Conservation (phyloP, 2,888 invertebrate species). For the Cybosia mesomella region DNA sequence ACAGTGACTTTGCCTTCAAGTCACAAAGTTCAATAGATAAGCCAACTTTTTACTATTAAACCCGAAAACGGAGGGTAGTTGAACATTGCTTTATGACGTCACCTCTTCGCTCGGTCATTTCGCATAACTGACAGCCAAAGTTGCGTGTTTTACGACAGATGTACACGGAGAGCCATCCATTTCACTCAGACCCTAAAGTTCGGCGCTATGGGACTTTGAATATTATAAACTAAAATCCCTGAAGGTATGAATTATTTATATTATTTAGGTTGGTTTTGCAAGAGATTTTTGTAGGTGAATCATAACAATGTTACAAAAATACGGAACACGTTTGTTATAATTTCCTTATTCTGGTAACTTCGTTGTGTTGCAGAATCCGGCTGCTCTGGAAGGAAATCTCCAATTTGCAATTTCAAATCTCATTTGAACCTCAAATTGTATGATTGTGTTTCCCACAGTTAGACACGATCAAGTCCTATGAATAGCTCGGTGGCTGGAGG, state of each 20-base stretch:
- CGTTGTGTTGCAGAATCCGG: slow-evolving; percentile 4
- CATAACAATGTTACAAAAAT: not conserved
- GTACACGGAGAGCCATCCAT: slow-evolving; percentile 35
- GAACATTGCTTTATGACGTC: slow-evolving; percentile 21
- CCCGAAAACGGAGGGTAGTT: slow-evolving; percentile 27
- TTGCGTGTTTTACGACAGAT: slow-evolving; percentile 42
- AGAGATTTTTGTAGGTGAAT: not conserved
- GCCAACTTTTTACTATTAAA: slow-evolving; percentile 31
- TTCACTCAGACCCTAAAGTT: slow-evolving; percentile 50
- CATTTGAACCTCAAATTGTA: slow-evolving; percentile 11
- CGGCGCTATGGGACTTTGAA: slow-evolving; percentile 32
- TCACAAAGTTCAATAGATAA: slow-evolving; percentile 22
- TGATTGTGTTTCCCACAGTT: slow-evolving; percentile 10
- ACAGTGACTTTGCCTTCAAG: slow-evolving; percentile 3
- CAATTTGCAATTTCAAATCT: slow-evolving; percentile 4
- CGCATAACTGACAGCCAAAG: slow-evolving; percentile 28
- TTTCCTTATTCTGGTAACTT: slow-evolving; percentile 1
- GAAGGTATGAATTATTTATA: slow-evolving; percentile 15
- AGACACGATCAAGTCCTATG: slow-evolving; percentile 3
- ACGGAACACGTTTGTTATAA: not conserved
- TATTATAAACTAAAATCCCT: slow-evolving; percentile 42
- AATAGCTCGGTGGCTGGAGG: not conserved
- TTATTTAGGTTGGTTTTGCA: not conserved
- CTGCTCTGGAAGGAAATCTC: slow-evolving; percentile 9
- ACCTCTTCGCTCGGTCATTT: slow-evolving; percentile 26